Base-by-base conservation (phyloP, 2,888 invertebrate genomes). In the Phymatocera aterrima region DNA sequence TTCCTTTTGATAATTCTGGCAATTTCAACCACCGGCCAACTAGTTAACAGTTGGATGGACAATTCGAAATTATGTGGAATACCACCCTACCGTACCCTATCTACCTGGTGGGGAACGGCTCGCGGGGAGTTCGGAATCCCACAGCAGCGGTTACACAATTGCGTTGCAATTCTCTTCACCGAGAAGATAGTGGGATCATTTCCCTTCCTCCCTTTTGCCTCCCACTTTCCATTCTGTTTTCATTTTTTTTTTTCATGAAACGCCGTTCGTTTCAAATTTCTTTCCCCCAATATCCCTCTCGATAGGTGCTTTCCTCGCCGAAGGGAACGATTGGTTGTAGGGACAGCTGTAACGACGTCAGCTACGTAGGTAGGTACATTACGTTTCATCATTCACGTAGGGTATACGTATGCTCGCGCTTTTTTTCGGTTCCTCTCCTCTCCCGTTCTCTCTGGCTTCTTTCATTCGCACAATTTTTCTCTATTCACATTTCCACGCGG, bases 41-140 rank as follows among this genome's bases (percentile, higher is more conserved):
- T 87, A 86, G 87, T 87, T 87, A 85, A 84, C 82, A 86, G 87
- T 87, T 87, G 83, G 84, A 84, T 86, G 84, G 87, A 87, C 87
- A 87, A 87, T 87, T 85, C 84, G 80, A 81, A 87, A 87, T 87
- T 87, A 85, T 84, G 85, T 51, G 57, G 75, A 60, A 75, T 75
- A 75, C 57, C 57, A n/a, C n/a, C n/a, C n/a, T n/a, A n/a, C n/a
- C n/a, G n/a, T n/a, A n/a, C n/a, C n/a, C n/a, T n/a, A n/a, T n/a
- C n/a, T n/a, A n/a, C n/a, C n/a, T n/a, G n/a, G n/a, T 40, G 57
- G 74, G 15, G 74, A 34, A 37, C 10, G 57, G 31, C 43, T 48
- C 48, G 61, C n/a, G 37, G 37, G 68, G 68, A 68, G 68, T 68
- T 46, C 15, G n/a, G 68, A 68, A 68, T 68, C 68, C 68, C 68